Base-by-base conservation (phyloP, 2,113 vertebrate genomes). In the Triplophysa dalaica region DNA sequence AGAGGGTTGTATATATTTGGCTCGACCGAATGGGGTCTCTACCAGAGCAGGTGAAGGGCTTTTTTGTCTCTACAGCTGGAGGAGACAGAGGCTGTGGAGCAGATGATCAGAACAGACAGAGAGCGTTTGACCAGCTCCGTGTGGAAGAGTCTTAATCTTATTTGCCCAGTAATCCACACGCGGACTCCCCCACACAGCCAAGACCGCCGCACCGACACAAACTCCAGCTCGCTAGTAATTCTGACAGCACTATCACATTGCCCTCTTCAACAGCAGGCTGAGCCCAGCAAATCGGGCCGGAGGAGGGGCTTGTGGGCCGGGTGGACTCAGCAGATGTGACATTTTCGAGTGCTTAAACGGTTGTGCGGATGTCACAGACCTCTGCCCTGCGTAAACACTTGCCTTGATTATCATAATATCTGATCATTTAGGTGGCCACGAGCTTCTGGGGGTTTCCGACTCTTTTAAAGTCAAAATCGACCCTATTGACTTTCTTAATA, bases 161-260 rank as follows among this genome's bases (percentile, higher is more conserved):
- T 64, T 61, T 75, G 45, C 38, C 19, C 67, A 41, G 70, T 81
- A 81, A 84, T 78, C 75, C 75, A 56, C 74, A 67, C n/a, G n/a
- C 48, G 24, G 61, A 70, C 60, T 70, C 73, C 77, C 45, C 12
- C 48, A 54, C 68, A 58, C 50, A 68, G 43, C 29, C 22, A 54
- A 13, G 19, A 14, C 61, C 58, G 50, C 52, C 6, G 17, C 70
- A 70, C 54, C 56, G 5, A 75, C 81, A 74, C 10, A 33, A 75
- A 54, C 64, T 62, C 45, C 38, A 13, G 67, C 50, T 48, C 50
- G 29, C 58, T 19, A 63, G 58, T 80, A 65, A 73, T 67, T 52
- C 77, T 60, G 52, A 69, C 68, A 62, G 65, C 45, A n/a, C 60
- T 74, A 14, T 77, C 67, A 58, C 58, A 65, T 69, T 70, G 63